Percentiles rank a stretch among this genome's conserved stretches.
Evolutionary conservation across 2,113 vertebrate species (phyloP).

Genomic region (Bubo scandiacus): DNA sequence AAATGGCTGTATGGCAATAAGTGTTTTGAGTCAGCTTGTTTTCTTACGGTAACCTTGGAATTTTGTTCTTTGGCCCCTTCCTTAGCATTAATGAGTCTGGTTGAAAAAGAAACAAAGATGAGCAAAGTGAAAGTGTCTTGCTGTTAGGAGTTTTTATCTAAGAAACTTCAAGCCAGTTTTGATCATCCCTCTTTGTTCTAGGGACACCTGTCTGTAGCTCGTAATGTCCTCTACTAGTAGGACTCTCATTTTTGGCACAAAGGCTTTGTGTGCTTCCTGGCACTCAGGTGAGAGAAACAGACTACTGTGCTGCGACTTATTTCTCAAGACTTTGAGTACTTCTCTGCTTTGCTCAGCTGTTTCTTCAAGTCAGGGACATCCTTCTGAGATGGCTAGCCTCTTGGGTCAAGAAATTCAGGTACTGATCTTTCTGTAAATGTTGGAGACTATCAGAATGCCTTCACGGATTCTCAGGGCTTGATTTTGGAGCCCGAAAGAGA

Average conservation of each 20-base stretch:
- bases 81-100: not conserved
- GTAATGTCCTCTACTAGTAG: not conserved
- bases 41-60: not conserved
- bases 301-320: not conserved
- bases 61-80: constrained; percentile 3
- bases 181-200: not conserved
- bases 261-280: not conserved
- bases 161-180: not conserved
- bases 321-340: not conserved
- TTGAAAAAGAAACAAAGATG: not conserved
- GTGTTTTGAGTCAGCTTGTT: not conserved
- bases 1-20: not conserved
- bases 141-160: not conserved
- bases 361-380: not conserved
- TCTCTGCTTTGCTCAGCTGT: not conserved
- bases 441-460: not conserved
- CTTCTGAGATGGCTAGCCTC: not conserved
- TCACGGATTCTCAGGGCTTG: not conserved
- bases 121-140: not conserved
- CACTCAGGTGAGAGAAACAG: not conserved
- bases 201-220: not conserved
- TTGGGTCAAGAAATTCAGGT: not conserved
- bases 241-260: not conserved
- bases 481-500: not conserved
- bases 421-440: not conserved